Percentiles rank a stretch among this genome's conserved stretches.
Conservation (phyloP, 2,888 invertebrate species). For the Antheraea yamamai region DNA sequence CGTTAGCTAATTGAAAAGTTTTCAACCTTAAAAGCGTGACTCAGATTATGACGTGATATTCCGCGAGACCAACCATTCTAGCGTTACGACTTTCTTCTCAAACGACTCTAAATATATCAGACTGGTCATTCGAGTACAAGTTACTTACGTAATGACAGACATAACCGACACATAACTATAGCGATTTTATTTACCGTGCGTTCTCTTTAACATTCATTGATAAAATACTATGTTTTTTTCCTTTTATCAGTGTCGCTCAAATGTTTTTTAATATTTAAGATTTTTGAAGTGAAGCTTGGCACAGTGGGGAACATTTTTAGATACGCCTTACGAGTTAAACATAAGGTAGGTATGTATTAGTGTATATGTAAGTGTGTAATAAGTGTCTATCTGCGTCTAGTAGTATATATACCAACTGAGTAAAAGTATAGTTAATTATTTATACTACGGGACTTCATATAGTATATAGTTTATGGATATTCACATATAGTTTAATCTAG, state of each 20-base stretch:
- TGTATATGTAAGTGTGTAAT: no score
- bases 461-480: no score
- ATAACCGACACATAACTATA: background rate
- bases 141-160: background rate
- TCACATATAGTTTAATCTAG: no score
- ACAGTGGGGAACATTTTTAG: no score
- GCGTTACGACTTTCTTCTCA: constrained; percentile 1
- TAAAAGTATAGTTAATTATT: no score
- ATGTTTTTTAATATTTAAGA: background rate
- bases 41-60: background rate
- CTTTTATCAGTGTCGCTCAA: background rate
- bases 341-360: no score
- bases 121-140: constrained; percentile 1
- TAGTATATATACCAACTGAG: no score
- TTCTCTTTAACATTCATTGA: background rate
- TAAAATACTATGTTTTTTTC: background rate
- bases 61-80: background rate
- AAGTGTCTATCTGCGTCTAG: no score
- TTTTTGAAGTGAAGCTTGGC: no score
- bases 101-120: background rate
- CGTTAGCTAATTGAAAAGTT: background rate
- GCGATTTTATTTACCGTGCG: background rate
- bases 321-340: no score
- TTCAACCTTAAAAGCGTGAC: background rate
- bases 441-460: no score